A percentile compares a stretch with the other conserved stretches of the same genome.
These are phyloP conservation scores for Trachurus trachurus DNA, from an alignment of 2,797 vertebrate species.

Conservation along the genomic window DNA sequence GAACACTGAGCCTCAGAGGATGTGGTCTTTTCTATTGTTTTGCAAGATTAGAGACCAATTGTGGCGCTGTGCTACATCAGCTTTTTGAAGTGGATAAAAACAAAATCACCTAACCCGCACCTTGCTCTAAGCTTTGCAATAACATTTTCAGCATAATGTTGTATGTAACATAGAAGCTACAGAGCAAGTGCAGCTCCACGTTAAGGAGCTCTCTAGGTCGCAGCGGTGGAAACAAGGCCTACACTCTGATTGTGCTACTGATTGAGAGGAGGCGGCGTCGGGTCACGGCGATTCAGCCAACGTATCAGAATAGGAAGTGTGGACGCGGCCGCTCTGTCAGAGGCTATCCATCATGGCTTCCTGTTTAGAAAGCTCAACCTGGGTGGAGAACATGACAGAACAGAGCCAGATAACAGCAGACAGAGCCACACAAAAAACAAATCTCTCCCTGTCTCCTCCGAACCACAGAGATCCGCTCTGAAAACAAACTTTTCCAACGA, in stretches of 20 bases:
- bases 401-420: conserved; percentile 43
- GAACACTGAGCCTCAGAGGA: conserved; percentile 53
- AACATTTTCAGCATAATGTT: background rate
- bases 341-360: conserved; percentile 78
- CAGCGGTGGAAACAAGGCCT: background rate
- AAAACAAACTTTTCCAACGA: background rate
- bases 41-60: conserved; percentile 46
- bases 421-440: conserved; percentile 22
- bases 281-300: conserved; percentile 31
- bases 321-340: conserved; percentile 69
- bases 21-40: conserved; percentile 55
- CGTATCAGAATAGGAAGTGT: conserved; percentile 69
- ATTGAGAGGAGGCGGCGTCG: conserved; percentile 18
- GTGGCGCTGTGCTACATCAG: conserved; percentile 16
- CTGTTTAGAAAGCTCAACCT: conserved; percentile 72
- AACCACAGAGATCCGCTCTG: background rate
- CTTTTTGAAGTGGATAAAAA: conserved; percentile 10
- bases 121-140: background rate
- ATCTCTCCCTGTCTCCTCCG: background rate
- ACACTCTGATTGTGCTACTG: conserved; percentile 20
- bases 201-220: background rate
- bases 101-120: background rate
- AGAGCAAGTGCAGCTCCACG: background rate
- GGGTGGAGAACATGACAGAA: conserved; percentile 59
- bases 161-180: too few species aligned